Percentiles rank a stretch among this genome's conserved stretches.
Conservation (phyloP, 2,113 vertebrate genomes). For the Anolis carolinensis region DNA sequence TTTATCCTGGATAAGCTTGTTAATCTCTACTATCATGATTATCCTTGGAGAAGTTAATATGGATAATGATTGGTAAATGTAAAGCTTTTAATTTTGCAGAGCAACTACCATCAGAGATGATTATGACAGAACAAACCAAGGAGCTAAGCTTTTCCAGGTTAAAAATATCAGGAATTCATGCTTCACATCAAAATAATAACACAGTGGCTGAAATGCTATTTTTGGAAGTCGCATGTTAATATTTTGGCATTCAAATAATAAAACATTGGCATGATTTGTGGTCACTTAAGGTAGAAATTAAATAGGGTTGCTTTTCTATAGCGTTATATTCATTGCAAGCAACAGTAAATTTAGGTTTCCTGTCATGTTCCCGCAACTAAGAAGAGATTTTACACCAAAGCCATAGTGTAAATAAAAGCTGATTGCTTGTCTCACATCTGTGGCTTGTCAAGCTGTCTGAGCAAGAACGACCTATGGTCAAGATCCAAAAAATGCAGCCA, state of each 20-base stretch:
- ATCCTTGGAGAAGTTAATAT: neutral
- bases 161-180: neutral
- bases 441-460: neutral
- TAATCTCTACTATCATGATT: neutral
- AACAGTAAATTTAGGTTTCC: neutral
- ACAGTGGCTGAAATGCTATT: neutral
- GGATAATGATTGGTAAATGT: neutral
- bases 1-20: constrained; percentile 1
- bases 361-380: neutral
- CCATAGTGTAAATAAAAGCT: neutral
- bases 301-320: neutral
- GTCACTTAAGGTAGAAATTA: neutral
- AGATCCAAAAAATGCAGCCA: neutral
- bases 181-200: neutral
- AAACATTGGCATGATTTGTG: neutral
- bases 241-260: neutral
- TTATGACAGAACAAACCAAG: neutral
- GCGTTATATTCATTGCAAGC: neutral
- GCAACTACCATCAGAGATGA: neutral
- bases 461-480: neutral
- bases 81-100: neutral
- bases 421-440: neutral
- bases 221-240: neutral
- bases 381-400: neutral
- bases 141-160: neutral